Percentiles rank a stretch among this genome's conserved stretches.
Conservation (phyloP, 2,797 vertebrate species). For the Psittacula derbiana region DNA sequence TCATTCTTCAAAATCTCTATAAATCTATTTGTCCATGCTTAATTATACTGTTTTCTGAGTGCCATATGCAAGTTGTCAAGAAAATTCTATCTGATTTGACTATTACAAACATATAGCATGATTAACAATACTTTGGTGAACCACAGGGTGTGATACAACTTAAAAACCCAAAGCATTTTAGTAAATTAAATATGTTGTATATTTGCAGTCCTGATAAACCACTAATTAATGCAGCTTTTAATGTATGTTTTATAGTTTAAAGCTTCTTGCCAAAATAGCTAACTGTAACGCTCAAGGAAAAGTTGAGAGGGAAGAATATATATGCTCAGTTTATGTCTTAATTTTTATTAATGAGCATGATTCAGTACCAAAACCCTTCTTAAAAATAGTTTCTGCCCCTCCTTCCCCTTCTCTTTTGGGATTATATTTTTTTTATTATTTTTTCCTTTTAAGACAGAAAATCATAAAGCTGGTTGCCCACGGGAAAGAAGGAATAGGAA, state of each 20-base stretch:
- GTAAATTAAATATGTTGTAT: not conserved
- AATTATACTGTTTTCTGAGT: not conserved
- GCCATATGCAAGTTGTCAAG: not conserved
- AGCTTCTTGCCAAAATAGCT: not conserved
- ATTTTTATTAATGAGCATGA: not conserved
- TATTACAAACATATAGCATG: not conserved
- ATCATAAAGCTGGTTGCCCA: not conserved
- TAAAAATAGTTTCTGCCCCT: not conserved
- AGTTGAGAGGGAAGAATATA: not conserved
- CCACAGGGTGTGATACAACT: not conserved
- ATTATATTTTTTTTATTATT: fast-evolving
- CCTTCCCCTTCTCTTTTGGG: not conserved
- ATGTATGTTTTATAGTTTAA: not conserved
- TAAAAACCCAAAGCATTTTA: not conserved
- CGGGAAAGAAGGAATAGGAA: not conserved
- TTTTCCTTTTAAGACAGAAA: not conserved
- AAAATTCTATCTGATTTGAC: not conserved
- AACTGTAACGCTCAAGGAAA: not conserved
- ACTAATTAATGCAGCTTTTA: not conserved
- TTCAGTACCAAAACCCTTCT: not conserved
- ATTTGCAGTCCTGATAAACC: not conserved
- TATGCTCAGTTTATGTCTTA: not conserved
- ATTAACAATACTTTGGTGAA: not conserved
- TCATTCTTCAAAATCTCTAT: not conserved
- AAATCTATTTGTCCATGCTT: not conserved